Percentiles rank a stretch among this genome's conserved stretches.
phyloP scores from a whole-genome alignment of 2,113 vertebrate genomes.

The Synodontis membranacea region DNA sequence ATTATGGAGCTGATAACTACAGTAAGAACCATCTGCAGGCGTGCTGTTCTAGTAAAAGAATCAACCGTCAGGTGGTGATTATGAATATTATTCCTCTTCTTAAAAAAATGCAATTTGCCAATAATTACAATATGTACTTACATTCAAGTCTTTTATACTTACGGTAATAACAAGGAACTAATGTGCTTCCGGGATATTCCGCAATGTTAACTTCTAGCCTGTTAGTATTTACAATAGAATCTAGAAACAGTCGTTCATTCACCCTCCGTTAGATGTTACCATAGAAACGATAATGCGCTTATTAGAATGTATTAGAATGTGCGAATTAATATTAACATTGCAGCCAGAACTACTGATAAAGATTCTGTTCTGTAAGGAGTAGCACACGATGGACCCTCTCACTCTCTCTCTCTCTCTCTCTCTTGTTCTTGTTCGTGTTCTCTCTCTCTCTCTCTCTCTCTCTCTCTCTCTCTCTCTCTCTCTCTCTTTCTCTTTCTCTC shows the following conservation, averaged over 20 bases:
- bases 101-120: neutral
- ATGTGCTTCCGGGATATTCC: neutral
- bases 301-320: too few relatives aligned
- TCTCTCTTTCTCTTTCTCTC: too few relatives aligned
- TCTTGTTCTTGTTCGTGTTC: too few relatives aligned
- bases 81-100: neutral
- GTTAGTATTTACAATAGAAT: neutral
- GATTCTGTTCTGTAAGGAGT: neutral
- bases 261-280: too few relatives aligned
- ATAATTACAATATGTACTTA: neutral
- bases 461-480: too few relatives aligned
- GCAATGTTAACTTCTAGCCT: neutral
- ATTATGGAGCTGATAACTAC: neutral
- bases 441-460: too few relatives aligned
- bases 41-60: neutral
- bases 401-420: neutral
- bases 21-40: neutral
- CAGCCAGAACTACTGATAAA: neutral
- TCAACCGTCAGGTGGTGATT: neutral
- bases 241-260: neutral
- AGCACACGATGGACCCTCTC: neutral
- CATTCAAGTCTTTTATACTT: too few relatives aligned
- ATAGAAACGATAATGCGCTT: too few relatives aligned
- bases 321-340: neutral
- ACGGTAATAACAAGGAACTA: neutral